Conservation (phyloP, 2,888 invertebrate species). For the Lasius fuliginosus region DNA sequence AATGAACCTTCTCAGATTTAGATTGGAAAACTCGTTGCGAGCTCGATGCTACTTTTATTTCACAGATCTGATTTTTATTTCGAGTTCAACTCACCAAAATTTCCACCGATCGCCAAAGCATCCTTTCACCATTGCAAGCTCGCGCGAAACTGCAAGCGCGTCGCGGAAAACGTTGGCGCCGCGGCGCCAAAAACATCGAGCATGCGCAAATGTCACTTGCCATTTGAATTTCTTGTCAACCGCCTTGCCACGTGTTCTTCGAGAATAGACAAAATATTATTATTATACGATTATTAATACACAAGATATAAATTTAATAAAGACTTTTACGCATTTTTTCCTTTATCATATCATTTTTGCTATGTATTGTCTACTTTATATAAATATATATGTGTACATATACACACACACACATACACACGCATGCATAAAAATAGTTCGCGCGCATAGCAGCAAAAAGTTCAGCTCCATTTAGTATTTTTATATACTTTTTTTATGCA, state of each 20-base stretch:
- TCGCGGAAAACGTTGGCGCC: neutral
- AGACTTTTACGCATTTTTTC: neutral
- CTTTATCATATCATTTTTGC: neutral
- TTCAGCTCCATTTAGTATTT: neutral
- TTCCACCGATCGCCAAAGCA: neutral
- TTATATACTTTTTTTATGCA: neutral
- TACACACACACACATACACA: neutral
- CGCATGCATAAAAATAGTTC: neutral
- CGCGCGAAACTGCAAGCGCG: slow-evolving; percentile 44
- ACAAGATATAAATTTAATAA: slow-evolving; percentile 3
- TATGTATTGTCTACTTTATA: slow-evolving; percentile 3
- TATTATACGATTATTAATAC: neutral
- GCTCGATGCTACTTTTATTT: neutral
- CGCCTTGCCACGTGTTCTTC: slow-evolving; percentile 1
- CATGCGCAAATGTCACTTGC: slow-evolving; percentile 37
- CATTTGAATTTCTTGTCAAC: slow-evolving; percentile 1
- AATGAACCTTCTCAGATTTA: neutral
- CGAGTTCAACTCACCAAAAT: neutral
- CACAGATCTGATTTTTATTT: neutral
- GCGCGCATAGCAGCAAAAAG: neutral
- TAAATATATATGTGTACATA: neutral
- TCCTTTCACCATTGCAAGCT: slow-evolving; percentile 32
- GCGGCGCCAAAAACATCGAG: slow-evolving; percentile 24
- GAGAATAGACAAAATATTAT: neutral
- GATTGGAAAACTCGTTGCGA: neutral